Base-by-base conservation (phyloP, 2,888 invertebrate species). In the Dicycla oo region DNA sequence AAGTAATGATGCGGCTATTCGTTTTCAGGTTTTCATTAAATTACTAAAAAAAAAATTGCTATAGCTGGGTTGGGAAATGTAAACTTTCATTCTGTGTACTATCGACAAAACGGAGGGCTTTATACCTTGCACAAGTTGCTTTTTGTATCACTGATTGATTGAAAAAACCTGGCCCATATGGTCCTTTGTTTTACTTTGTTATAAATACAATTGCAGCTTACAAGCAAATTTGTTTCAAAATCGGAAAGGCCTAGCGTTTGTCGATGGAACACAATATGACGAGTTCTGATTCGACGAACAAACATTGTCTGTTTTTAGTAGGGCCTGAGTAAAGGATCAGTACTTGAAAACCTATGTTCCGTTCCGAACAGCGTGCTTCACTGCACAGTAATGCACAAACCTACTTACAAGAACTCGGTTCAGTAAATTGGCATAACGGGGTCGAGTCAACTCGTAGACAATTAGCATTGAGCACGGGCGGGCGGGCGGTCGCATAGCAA, bases 401-500 rank as follows among this genome's bases (percentile, higher is more conserved):
- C 86, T 83, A 84, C 84, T 60, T 72, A 69, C 61, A 79, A 76
- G 65, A 67, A 75, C 69, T 78, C 60, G 69, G 75, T 72, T 86
- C 69, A 78, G 86, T 83, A 86, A 86, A 85, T 86, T 83, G 83
- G 78, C 81, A 91, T 89, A 90, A 91, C 90, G 90, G 92, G 89
- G 90, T 89, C 89, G 89, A 87, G 83, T 86, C 85, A 88, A 85
- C 87, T 89, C 87, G 87, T 84, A 86, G 88, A 88, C 89, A 91
- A 91, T 92, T 91, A 92, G 91, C 92, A 92, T 91, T 90, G 90
- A 91, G 90, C 89, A 86, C 86, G 86, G 83, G 84, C 83, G 84
- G 81, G 86, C 88, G 87, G 88, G 86, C 88, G 87, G 82, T 88
- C 92, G 92, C 92, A 92, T 92, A 91, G 89, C 92, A 93, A 95